Conservation (phyloP, 2,797 vertebrate species). For the Gobionotothen gibberifrons region DNA sequence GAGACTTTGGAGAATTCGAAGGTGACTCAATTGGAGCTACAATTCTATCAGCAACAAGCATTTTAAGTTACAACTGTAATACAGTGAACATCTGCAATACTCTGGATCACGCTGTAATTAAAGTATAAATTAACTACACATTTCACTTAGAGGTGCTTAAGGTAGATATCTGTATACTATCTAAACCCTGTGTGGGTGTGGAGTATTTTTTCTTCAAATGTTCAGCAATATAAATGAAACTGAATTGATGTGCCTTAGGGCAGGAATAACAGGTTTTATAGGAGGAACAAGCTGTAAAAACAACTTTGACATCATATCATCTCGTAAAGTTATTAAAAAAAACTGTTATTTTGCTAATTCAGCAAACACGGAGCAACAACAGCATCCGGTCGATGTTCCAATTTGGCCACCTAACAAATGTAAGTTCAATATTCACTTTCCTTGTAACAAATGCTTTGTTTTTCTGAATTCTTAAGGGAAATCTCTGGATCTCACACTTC, state of each 20-base stretch:
- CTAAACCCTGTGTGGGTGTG: background rate
- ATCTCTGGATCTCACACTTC: background rate
- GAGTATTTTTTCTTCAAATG: background rate
- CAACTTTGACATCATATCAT: background rate
- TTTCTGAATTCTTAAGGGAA: background rate
- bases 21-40: conserved; percentile 88
- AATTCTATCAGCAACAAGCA: conserved; percentile 76
- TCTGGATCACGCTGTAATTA: conserved; percentile 19
- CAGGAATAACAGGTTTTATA: background rate
- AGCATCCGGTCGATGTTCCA: background rate
- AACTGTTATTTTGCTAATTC: background rate
- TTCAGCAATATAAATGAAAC: background rate
- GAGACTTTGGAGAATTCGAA: conserved; percentile 87
- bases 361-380: background rate
- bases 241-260: background rate
- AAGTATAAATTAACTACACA: background rate
- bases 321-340: background rate
- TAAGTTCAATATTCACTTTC: background rate
- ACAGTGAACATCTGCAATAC: conserved; percentile 74
- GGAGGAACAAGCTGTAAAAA: background rate
- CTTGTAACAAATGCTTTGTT: background rate
- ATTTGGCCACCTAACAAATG: background rate
- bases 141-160: background rate
- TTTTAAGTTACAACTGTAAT: conserved; percentile 87
- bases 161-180: background rate